These are phyloP conservation scores for Drosophila ustulata DNA, from an alignment of 2,888 invertebrate species.

Conservation along the genomic window DNA sequence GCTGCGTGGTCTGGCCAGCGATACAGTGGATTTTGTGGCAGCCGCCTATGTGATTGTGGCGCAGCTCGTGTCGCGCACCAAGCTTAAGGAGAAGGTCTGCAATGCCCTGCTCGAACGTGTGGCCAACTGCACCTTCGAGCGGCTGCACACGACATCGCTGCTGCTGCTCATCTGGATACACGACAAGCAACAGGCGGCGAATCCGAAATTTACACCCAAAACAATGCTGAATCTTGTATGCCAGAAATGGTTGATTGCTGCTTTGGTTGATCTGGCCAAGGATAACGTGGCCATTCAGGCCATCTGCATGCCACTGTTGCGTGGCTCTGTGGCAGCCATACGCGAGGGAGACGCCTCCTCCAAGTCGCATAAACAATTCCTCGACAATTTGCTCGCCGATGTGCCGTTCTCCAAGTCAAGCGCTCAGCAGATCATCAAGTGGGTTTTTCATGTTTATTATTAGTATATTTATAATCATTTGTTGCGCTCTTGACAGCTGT, in stretches of 20 bases:
- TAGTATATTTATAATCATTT: neutral
- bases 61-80: constrained; percentile 88
- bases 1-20: constrained; percentile 89
- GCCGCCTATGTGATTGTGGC: constrained; percentile 91
- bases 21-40: constrained; percentile 89
- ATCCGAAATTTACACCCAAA: constrained; percentile 86
- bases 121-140: constrained; percentile 85
- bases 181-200: constrained; percentile 87
- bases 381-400: constrained; percentile 87
- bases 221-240: constrained; percentile 86
- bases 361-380: constrained; percentile 86
- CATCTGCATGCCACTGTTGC: constrained; percentile 87
- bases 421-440: constrained; percentile 87
- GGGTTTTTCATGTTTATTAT: constrained; percentile 66
- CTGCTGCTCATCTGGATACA: constrained; percentile 90
- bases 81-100: constrained; percentile 87
- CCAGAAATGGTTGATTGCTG: constrained; percentile 85
- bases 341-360: constrained; percentile 86
- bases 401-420: constrained; percentile 87
- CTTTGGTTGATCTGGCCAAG: constrained; percentile 86
- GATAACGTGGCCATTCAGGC: constrained; percentile 87
- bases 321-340: constrained; percentile 86
- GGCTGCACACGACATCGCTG: constrained; percentile 88
- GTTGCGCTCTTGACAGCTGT: constrained; percentile 83
- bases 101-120: constrained; percentile 88